These are phyloP conservation scores for Thaumatotibia leucotreta DNA, from an alignment of 1,140 invertebrate genomes.

Conservation along the genomic window DNA sequence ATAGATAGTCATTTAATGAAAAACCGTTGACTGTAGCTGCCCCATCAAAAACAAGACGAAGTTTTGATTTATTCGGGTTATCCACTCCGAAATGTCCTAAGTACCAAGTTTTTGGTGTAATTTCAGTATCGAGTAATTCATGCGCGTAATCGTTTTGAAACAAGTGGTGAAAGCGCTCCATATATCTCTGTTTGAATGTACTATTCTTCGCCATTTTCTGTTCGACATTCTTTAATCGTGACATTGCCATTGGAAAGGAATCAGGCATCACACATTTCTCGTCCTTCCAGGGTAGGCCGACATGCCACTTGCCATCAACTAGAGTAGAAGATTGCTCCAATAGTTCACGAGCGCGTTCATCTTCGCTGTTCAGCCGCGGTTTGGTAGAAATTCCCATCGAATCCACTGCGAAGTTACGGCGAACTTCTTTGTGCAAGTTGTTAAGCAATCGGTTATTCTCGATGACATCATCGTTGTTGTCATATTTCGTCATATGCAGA, in stretches of 20 bases:
- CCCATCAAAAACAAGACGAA: conserved; percentile 34
- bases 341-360: neutral
- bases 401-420: neutral
- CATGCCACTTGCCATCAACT: neutral
- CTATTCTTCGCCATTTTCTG: neutral
- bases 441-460: neutral
- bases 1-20: conserved; percentile 26
- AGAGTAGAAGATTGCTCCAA: neutral
- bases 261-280: neutral
- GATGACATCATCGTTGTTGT: neutral
- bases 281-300: conserved; percentile 14
- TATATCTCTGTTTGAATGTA: neutral
- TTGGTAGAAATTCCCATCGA: neutral
- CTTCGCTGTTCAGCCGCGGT: neutral
- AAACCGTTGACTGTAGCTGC: conserved; percentile 17
- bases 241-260: neutral
- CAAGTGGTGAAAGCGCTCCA: neutral
- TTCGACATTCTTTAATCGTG: neutral
- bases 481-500: too few relatives aligned
- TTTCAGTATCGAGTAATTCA: neutral
- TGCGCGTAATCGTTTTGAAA: neutral
- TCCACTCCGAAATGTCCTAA: conserved; percentile 31
- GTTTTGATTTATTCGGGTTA: conserved; percentile 28
- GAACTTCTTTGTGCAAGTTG: neutral
- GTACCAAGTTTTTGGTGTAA: conserved; percentile 18